Conservation (phyloP, 2,113 vertebrate genomes). For the Micronycteris hirsuta region DNA sequence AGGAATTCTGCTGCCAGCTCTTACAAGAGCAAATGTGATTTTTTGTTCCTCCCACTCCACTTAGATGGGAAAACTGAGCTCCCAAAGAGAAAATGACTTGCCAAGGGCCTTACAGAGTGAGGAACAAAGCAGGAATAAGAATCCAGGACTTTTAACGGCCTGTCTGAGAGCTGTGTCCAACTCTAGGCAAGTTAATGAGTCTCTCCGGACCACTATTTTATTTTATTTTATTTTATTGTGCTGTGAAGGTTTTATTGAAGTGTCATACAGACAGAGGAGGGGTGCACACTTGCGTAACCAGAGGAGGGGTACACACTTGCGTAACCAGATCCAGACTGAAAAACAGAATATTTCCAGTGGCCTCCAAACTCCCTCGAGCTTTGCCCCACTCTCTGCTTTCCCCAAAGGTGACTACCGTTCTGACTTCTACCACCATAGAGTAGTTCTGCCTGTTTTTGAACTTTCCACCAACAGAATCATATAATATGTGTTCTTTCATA, state of each 20-base stretch:
- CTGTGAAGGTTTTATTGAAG: background rate
- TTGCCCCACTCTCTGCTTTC: background rate
- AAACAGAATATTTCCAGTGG: background rate
- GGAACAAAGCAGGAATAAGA: background rate
- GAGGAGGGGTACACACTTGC: background rate
- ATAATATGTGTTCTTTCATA: background rate
- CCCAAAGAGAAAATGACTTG: background rate
- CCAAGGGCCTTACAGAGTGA: background rate
- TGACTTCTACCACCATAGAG: background rate
- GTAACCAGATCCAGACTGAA: background rate
- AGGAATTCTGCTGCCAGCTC: background rate
- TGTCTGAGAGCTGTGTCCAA: background rate
- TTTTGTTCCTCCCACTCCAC: background rate
- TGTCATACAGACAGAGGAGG: background rate
- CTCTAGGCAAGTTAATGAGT: background rate
- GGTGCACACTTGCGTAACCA: background rate
- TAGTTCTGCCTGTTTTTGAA: background rate
- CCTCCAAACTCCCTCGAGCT: background rate
- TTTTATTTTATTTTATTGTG: background rate
- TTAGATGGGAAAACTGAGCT: background rate
- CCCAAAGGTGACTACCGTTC: background rate
- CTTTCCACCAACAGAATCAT: background rate
- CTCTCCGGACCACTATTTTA: background rate
- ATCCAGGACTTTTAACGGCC: background rate
- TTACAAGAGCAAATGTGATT: background rate